Evolutionary conservation across 92 coral and sea anemone genomes (phyloP).

Genomic region (Epizoanthus illoricatus): DNA sequence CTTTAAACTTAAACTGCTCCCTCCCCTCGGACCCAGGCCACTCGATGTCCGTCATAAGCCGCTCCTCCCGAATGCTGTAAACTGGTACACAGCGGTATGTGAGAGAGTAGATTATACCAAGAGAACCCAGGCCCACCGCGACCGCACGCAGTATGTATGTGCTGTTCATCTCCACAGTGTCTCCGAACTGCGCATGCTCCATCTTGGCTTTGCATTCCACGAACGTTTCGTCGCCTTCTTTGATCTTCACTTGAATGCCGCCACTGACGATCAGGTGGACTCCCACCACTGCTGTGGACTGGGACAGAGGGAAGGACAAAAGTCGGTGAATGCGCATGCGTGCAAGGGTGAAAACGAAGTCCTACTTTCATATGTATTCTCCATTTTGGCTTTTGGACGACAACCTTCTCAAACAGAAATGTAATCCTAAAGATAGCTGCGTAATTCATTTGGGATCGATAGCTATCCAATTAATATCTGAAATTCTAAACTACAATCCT

Average conservation of each 20-base stretch:
- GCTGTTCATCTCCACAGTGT: slow-evolving; percentile 31
- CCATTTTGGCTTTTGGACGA: no score
- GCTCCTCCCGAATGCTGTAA: slow-evolving; percentile 38
- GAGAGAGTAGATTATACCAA: slow-evolving; percentile 43
- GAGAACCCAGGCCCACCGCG: slow-evolving; percentile 39
- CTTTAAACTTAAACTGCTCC: neutral
- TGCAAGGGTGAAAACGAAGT: neutral
- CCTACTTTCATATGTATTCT: no score
- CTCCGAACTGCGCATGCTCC: slow-evolving; percentile 35
- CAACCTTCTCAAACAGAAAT: no score
- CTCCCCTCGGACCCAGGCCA: slow-evolving; percentile 8
- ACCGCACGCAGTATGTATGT: slow-evolving; percentile 37
- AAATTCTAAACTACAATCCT: no score
- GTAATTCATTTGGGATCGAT: no score
- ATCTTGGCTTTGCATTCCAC: slow-evolving; percentile 29
- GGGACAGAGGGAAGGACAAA: neutral
- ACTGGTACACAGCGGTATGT: slow-evolving; percentile 49
- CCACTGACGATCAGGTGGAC: slow-evolving; percentile 35
- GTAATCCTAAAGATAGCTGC: no score
- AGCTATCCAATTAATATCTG: no score
- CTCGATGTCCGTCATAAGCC: neutral
- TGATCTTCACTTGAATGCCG: slow-evolving; percentile 44
- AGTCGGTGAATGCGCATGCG: neutral
- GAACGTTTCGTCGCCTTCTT: slow-evolving; percentile 31
- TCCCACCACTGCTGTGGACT: slow-evolving; percentile 48